A percentile compares a stretch with the other conserved stretches of the same genome.
phyloP scores from a whole-genome alignment of 2,888 invertebrate species.

The Odiellus spinosus region DNA sequence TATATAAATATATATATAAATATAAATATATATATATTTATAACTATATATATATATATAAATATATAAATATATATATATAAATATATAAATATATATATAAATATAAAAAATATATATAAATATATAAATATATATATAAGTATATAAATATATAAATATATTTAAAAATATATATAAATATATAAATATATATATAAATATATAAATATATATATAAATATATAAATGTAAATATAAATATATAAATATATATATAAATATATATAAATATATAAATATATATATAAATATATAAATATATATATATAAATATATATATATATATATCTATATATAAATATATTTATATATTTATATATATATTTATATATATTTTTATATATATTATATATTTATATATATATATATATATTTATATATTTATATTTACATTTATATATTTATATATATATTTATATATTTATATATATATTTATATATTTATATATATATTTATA shows the following conservation, averaged over 20 bases:
- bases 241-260: background rate
- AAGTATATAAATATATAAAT: background rate
- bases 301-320: background rate
- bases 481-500: background rate
- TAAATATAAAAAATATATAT: background rate
- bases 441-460: background rate
- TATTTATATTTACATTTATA: background rate
- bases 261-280: background rate
- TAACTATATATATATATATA: no score
- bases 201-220: background rate
- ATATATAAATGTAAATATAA: background rate
- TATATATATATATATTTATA: background rate
- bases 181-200: background rate
- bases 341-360: background rate
- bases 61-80: background rate
- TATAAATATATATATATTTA: background rate
- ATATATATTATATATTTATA: no score
- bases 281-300: background rate
- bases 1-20: background rate
- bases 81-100: background rate
- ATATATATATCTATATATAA: no score
- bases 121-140: background rate
- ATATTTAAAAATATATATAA: background rate
- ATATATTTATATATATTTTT: background rate
- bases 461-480: background rate